These are phyloP conservation scores for Thelaira solivaga DNA, from an alignment of 2,888 invertebrate species.

Conservation along the genomic window DNA sequence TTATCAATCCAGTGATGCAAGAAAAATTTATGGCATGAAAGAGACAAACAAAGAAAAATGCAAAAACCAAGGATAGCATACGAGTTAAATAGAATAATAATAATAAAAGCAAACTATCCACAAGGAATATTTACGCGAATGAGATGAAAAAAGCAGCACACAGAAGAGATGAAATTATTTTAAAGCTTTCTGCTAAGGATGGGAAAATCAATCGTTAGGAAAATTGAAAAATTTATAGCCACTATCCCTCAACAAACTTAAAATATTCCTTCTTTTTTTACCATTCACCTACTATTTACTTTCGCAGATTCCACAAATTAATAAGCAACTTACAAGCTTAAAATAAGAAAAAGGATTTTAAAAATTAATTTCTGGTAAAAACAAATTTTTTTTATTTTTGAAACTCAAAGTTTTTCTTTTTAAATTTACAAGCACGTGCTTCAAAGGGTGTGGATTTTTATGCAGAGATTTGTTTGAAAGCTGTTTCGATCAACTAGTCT, in stretches of 20 bases:
- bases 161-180: background rate
- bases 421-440: no score
- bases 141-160: background rate
- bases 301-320: no score
- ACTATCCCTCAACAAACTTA: background rate
- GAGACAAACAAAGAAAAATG: background rate
- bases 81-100: background rate
- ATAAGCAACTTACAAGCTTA: no score
- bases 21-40: slow-evolving; percentile 14
- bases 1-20: slow-evolving; percentile 39
- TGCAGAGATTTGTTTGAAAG: no score
- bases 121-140: background rate
- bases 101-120: background rate
- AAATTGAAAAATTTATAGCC: slow-evolving; percentile 35
- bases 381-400: no score
- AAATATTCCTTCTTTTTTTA: background rate
- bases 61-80: background rate
- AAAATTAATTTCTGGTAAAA: no score
- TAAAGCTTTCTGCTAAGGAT: background rate
- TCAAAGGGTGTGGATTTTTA: no score
- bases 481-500: no score
- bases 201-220: slow-evolving; percentile 24
- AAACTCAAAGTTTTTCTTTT: no score
- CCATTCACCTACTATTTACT: background rate
- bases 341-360: no score